Conservation (phyloP, 2,113 vertebrate genomes). For the Toxotes jaculatrix region DNA sequence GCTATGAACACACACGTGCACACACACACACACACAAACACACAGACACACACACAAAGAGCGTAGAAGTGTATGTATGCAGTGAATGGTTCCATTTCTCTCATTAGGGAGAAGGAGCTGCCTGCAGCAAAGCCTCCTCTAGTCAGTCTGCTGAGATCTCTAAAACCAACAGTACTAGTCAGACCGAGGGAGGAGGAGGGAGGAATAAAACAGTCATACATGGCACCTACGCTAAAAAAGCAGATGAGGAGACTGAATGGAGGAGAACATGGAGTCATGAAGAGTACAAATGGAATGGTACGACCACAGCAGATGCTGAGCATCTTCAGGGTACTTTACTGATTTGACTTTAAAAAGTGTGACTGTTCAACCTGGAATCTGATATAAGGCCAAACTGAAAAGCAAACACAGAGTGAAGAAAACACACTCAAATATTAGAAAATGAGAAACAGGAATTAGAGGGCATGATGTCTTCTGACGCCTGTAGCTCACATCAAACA, state of each 20-base stretch:
- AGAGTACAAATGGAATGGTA: not conserved
- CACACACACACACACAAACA: slow-evolving; percentile 19
- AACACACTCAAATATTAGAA: not conserved
- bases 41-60: slow-evolving; percentile 11
- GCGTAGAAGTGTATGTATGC: slow-evolving; percentile 31
- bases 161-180: slow-evolving; percentile 76
- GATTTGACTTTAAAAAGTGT: slow-evolving; percentile 6
- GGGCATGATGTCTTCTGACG: not conserved
- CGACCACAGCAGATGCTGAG: not conserved
- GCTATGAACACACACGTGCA: slow-evolving; percentile 33
- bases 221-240: slow-evolving; percentile 21
- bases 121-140: slow-evolving; percentile 75
- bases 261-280: not conserved
- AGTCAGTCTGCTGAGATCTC: slow-evolving; percentile 72
- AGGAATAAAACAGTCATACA: slow-evolving; percentile 33
- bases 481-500: not conserved
- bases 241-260: slow-evolving; percentile 17
- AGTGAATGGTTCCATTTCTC: slow-evolving; percentile 59
- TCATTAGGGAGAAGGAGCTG: slow-evolving; percentile 73
- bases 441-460: not conserved
- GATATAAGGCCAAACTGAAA: not conserved
- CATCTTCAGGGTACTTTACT: slow-evolving; percentile 9
- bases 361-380: slow-evolving; percentile 3
- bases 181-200: slow-evolving; percentile 31
- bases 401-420: not conserved